These are phyloP conservation scores for Cydia strobilella DNA, from an alignment of 1,140 invertebrate genomes.

Conservation along the genomic window DNA sequence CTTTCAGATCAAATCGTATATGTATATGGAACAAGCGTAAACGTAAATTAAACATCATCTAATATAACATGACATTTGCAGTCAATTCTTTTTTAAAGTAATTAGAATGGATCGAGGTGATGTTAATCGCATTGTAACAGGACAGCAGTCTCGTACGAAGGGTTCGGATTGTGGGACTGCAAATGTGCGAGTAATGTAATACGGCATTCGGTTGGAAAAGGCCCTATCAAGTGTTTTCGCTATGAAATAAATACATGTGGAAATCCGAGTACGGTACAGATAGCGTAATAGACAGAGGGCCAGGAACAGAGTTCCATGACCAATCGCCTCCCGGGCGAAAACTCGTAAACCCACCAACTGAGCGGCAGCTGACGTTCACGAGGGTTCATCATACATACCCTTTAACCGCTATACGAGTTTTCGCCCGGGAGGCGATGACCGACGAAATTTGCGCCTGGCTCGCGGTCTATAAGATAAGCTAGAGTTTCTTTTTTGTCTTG, in stretches of 20 bases:
- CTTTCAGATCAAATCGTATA: background rate
- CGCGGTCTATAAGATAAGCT: background rate
- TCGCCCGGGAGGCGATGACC: no score
- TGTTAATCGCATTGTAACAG: constrained; percentile 46
- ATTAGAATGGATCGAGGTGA: constrained; percentile 38
- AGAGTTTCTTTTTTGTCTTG: background rate
- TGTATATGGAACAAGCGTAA: background rate
- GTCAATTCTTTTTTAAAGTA: constrained; percentile 30
- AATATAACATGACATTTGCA: background rate
- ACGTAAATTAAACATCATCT: background rate
- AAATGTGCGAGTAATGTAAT: constrained; percentile 49
- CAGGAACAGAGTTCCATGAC: no score
- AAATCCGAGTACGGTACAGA: background rate
- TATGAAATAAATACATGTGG: constrained; percentile 32
- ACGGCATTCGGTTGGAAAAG: constrained; percentile 41
- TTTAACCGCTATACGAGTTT: no score
- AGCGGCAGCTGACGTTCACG: no score
- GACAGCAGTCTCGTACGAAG: constrained; percentile 37
- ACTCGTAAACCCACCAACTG: no score
- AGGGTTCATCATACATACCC: no score
- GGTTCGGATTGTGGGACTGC: constrained; percentile 46
- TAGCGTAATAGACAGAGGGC: no score
- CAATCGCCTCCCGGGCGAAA: no score
- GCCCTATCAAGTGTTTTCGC: constrained; percentile 37
- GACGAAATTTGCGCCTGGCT: no score